phyloP scores from a whole-genome alignment of 1,140 invertebrate species.

The Lepeophtheirus salmonis region DNA sequence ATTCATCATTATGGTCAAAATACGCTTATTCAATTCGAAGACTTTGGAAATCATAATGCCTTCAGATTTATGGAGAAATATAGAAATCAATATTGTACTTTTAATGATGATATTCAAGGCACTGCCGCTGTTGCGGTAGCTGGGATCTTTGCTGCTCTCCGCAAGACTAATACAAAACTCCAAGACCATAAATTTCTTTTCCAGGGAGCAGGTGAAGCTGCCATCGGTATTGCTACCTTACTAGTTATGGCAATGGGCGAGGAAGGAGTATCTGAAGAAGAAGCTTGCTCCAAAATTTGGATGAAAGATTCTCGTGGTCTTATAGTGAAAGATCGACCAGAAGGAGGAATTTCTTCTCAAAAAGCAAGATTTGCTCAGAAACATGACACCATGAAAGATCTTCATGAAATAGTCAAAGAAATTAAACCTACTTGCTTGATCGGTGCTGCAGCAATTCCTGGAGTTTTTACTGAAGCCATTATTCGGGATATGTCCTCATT shows the following conservation, averaged over 20 bases:
- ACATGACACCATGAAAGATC: conserved; percentile 47
- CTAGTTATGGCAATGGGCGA: conserved; percentile 59
- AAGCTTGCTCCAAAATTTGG: conserved; percentile 64
- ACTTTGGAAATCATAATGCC: conserved; percentile 84
- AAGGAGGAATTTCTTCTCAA: conserved; percentile 48
- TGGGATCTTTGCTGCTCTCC: conserved; percentile 58
- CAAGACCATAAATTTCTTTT: conserved; percentile 68
- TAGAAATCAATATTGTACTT: conserved; percentile 66
- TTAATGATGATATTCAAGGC: conserved; percentile 94
- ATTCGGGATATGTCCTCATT: conserved; percentile 63
- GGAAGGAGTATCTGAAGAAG: conserved; percentile 50
- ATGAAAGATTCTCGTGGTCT: conserved; percentile 50
- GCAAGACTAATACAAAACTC: conserved; percentile 55
- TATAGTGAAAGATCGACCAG: conserved; percentile 52
- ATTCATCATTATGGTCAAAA: conserved; percentile 76
- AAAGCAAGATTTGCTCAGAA: conserved; percentile 66
- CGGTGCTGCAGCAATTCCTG: conserved; percentile 34
- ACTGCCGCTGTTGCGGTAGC: conserved; percentile 81
- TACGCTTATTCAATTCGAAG: conserved; percentile 83
- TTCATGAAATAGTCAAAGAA: conserved; percentile 54
- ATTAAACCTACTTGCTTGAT: conserved; percentile 67
- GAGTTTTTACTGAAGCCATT: conserved; percentile 64
- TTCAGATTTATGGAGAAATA: conserved; percentile 67
- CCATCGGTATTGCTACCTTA: conserved; percentile 69
- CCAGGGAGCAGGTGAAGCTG: conserved; percentile 77